A percentile compares a stretch with the other conserved stretches of the same genome.
Conservation (phyloP, 2,888 invertebrate genomes). For the Zygaena filipendulae region DNA sequence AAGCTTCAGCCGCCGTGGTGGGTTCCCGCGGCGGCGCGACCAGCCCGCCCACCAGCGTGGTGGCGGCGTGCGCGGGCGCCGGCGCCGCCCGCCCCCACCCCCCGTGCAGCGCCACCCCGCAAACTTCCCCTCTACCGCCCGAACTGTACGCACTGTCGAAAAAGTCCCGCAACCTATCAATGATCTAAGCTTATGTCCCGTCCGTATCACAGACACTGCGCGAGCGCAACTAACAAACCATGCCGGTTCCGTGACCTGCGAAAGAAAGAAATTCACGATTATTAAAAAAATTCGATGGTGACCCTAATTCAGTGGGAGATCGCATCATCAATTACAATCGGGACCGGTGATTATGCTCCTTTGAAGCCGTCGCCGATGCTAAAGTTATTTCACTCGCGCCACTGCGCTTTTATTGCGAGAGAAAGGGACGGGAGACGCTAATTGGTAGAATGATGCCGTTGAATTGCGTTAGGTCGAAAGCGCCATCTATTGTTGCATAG, state of each 20-base stretch:
- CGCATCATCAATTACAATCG: constrained; percentile 67
- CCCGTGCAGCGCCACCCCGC: constrained; percentile 66
- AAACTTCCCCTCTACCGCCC: constrained; percentile 26
- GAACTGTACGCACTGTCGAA: constrained; percentile 7
- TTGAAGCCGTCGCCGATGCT: constrained; percentile 25
- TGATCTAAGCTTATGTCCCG: constrained; percentile 13
- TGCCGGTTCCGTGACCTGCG: constrained; percentile 28
- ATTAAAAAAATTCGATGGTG: constrained; percentile 49
- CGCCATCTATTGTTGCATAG: constrained; percentile 66
- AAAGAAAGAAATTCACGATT: constrained; percentile 46
- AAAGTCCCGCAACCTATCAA: constrained; percentile 8
- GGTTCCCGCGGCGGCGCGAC: constrained; percentile 79
- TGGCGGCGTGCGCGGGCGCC: constrained; percentile 66
- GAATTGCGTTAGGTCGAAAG: constrained; percentile 50
- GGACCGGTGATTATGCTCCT: constrained; percentile 38
- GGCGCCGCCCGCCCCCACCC: constrained; percentile 73
- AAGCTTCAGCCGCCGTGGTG: constrained; percentile 76
- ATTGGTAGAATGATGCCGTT: constrained; percentile 61
- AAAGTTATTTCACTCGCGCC: constrained; percentile 24
- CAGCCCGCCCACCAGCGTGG: constrained; percentile 73
- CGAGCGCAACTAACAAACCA: constrained; percentile 18
- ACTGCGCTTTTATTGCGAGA: constrained; percentile 16
- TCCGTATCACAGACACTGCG: constrained; percentile 6
- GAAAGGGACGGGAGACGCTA: constrained; percentile 32
- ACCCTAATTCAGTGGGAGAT: constrained; percentile 52